Conservation (phyloP, 2,113 vertebrate species). For the Prinia subflava region DNA sequence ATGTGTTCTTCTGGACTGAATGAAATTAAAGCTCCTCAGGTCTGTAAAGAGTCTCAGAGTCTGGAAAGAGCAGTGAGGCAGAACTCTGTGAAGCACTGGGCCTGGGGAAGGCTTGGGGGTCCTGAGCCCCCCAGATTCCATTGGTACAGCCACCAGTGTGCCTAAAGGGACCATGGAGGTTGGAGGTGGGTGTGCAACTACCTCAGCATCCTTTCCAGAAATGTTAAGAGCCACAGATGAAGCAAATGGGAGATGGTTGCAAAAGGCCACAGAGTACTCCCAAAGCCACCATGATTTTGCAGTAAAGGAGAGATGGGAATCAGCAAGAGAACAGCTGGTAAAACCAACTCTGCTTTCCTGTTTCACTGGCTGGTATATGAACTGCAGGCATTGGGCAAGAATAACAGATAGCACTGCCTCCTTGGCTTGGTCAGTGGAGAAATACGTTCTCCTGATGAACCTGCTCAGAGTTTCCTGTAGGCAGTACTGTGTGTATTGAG, state of each 20-base stretch:
- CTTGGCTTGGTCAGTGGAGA: neutral
- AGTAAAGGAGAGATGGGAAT: neutral
- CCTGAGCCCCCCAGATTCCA: neutral
- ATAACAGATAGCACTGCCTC: neutral
- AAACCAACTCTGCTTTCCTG: neutral
- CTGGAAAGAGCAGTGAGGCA: neutral
- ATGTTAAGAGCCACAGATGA: neutral
- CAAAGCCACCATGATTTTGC: neutral
- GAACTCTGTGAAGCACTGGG: neutral
- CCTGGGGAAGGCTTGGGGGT: neutral
- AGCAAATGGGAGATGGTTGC: neutral
- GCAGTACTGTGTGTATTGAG: neutral
- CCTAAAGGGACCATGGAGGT: neutral
- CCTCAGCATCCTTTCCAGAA: neutral
- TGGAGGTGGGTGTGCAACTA: neutral
- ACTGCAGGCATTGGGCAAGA: neutral
- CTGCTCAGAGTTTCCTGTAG: neutral
- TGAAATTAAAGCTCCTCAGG: neutral
- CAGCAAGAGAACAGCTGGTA: neutral
- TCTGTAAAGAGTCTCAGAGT: neutral
- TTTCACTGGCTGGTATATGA: neutral
- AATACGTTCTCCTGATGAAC: neutral
- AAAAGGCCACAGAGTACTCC: neutral
- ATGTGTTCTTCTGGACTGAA: neutral
- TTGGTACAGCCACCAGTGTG: neutral